These are phyloP conservation scores for Myotis davidii DNA, from an alignment of 2,113 vertebrate species.

Conservation along the genomic window DNA sequence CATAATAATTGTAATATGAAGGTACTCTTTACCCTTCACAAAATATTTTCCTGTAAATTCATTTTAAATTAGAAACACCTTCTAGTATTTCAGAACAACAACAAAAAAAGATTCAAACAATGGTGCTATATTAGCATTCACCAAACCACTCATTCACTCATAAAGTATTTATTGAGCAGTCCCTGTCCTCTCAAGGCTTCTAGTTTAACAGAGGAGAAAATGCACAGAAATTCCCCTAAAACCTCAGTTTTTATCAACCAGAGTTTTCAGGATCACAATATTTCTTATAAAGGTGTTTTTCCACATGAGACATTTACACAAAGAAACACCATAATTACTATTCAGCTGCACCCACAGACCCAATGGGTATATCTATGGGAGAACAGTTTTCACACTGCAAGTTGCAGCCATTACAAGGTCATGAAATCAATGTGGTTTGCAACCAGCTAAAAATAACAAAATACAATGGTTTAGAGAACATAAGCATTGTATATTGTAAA, in stretches of 20 bases:
- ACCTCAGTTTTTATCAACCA: background rate
- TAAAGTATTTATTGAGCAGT: background rate
- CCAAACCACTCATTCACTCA: background rate
- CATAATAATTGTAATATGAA: background rate
- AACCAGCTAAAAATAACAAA: background rate
- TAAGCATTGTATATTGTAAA: background rate
- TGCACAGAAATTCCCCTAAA: background rate
- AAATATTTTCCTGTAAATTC: conserved; percentile 9
- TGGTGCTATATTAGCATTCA: background rate
- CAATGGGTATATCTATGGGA: background rate
- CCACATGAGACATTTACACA: background rate
- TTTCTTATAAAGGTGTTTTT: conserved; percentile 1
- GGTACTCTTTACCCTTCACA: background rate
- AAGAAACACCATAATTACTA: conserved; percentile 1
- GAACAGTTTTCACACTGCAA: background rate
- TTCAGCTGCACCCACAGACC: background rate
- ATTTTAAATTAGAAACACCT: conserved; percentile 7
- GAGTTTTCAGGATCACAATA: background rate
- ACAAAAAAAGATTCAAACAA: background rate
- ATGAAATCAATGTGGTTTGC: background rate
- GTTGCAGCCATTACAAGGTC: background rate
- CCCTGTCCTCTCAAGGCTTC: background rate
- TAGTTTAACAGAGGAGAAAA: background rate
- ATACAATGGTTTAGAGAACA: background rate
- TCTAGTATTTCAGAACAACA: background rate